Evolutionary conservation across 1,140 invertebrate genomes (phyloP), one percentile per base, ranked within the genome.

Genomic region (Heliconius congener): DNA sequence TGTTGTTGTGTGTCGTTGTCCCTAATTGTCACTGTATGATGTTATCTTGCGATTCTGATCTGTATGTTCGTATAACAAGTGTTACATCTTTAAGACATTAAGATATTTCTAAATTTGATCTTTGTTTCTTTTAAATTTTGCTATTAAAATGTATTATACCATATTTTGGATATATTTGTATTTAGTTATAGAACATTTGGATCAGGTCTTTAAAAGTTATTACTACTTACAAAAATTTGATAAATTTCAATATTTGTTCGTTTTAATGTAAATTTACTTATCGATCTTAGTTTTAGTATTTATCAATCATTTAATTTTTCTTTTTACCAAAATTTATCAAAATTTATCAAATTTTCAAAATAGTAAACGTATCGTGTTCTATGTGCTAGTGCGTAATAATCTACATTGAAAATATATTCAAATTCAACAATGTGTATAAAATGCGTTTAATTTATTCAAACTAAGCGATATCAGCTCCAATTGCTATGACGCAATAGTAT

Each of bases 1-100:
- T 86, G 81, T 82, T 87, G 83, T 83, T 79, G 71, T 83, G 84
- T 87, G 85, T 87, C 86, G 86, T 87, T 86, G 85, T 86, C 86
- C 86, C 86, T 86, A 84, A 79, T 85, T 80, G 79, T 81, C 75
- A 82, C 72, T 80, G 80, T 79, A 30, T 27, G 46, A 42, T 77
- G 8, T 66, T 75, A 13, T 60, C 19, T 34, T 72, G 8, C 34
- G 30, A 39, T 42, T 37, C 76, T 74, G 42, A 78, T 74, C 76
- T 72, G n/a, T 71, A 60, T 52, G 73, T 60, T 72, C 16, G 5
- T 19, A n/a, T 2, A 66, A 27, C 60, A 66, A 66, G 6, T 2
- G n/a, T 57, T 23, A 57, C 8, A 30, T 66, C 23, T 30, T 66
- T 66, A 30, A 66, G 55, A 52, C 19, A 52, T 19, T 52, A 52